Conservation (phyloP, 2,797 vertebrate genomes). For the Hippopotamyrus pictus region DNA sequence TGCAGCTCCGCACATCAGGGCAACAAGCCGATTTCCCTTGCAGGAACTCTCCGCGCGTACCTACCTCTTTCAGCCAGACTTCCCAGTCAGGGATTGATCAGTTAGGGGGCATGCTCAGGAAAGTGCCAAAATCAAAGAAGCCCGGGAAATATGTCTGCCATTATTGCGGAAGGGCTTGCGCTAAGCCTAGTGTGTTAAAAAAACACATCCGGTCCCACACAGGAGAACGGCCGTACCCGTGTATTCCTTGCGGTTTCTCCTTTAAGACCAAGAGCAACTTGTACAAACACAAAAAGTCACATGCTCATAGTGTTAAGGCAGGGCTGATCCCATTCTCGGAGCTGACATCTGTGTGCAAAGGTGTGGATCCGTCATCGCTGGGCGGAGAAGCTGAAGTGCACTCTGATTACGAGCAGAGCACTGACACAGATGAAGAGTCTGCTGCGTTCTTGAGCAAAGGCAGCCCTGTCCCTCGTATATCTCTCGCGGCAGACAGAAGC, state of each 20-base stretch:
- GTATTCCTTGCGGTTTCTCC: conserved; percentile 93
- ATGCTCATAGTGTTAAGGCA: conserved; percentile 94
- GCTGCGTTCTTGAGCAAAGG: conserved; percentile 59
- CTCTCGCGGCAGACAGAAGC: conserved; percentile 20
- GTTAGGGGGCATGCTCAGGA: conserved; percentile 74
- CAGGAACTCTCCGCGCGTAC: conserved; percentile 75
- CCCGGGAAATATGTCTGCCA: conserved; percentile 95
- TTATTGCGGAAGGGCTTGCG: conserved; percentile 96
- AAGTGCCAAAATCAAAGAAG: conserved; percentile 90
- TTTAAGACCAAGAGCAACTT: conserved; percentile 99
- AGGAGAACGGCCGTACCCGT: conserved; percentile 93
- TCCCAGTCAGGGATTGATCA: conserved; percentile 78
- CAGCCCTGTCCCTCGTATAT: conserved; percentile 48
- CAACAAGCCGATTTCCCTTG: conserved; percentile 64
- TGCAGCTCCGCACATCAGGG: conserved; percentile 64
- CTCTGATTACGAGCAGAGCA: conserved; percentile 92
- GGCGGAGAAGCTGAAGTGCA: conserved; percentile 87
- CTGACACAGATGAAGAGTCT: conserved; percentile 92
- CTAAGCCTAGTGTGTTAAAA: conserved; percentile 98
- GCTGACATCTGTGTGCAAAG: conserved; percentile 74
- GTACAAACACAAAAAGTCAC: conserved; percentile 99
- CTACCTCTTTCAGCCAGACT: conserved; percentile 74
- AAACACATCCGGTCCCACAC: conserved; percentile 98
- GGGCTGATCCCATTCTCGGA: conserved; percentile 85
- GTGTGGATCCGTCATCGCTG: conserved; percentile 75